Percentiles rank a stretch among this genome's conserved stretches.
These are phyloP conservation scores for Heterodera schachtii DNA, from an alignment of 1,140 invertebrate species.

Conservation along the genomic window DNA sequence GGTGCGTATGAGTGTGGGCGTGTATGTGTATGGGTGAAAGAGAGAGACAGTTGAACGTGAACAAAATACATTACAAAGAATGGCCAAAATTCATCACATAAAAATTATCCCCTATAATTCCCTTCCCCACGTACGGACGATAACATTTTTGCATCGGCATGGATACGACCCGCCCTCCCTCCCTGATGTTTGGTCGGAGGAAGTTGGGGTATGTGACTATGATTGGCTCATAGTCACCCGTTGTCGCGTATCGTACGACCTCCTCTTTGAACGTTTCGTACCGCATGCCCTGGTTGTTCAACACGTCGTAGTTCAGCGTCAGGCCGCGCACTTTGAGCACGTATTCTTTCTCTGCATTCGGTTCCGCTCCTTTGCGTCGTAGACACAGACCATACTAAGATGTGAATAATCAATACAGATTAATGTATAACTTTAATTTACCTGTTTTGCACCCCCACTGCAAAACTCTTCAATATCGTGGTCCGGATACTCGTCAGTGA, in stretches of 20 bases:
- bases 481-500: too few species aligned
- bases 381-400: not conserved
- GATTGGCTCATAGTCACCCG: not conserved
- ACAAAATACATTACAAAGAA: not conserved
- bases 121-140: slow-evolving; percentile 1
- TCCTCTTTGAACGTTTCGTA: slow-evolving; percentile 7
- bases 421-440: too few species aligned
- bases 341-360: not conserved
- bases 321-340: slow-evolving; percentile 4
- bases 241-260: not conserved
- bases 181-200: not conserved
- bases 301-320: slow-evolving; percentile 4
- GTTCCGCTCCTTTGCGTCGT: not conserved
- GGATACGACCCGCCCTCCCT: not conserved
- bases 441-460: not conserved
- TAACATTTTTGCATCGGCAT: not conserved
- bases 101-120: not conserved
- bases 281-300: not conserved
- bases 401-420: too few species aligned
- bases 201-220: not conserved
- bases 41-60: too few species aligned
- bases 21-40: too few species aligned
- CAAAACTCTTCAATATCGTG: not conserved
- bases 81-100: too few species aligned
- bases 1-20: too few species aligned